Base-by-base conservation (phyloP, 1,140 invertebrate species). In the Cyclina sinensis region DNA sequence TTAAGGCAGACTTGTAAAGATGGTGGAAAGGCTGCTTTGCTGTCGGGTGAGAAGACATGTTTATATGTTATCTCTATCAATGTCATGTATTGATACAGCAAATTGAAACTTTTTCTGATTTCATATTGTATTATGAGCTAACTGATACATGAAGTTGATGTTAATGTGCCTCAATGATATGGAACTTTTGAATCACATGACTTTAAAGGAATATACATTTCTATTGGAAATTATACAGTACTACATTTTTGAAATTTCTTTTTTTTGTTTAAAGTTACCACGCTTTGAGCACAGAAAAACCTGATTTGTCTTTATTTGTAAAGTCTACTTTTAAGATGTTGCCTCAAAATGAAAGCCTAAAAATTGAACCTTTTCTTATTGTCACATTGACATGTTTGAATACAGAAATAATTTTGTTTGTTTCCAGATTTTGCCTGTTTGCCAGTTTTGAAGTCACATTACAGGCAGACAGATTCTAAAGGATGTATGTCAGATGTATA, bases 391-490 rank as follows among this genome's bases (percentile, higher is more conserved):
- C n/a, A n/a, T n/a, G n/a, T n/a, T n/a, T n/a, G n/a, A n/a, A n/a
- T n/a, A n/a, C n/a, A n/a, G n/a, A n/a, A n/a, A n/a, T n/a, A n/a
- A n/a, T n/a, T n/a, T n/a, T n/a, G n/a, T n/a, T n/a, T n/a, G n/a
- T n/a, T n/a, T n/a, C n/a, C n/a, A 70, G 65, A 70, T 9, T 35
- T 37, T 37, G 32, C 32, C 1, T 70, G 65, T n/a, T 12, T 70
- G 21, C 65, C 65, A 70, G 14, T 70, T 1, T 70, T 70, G 65
- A 70, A 35, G 35, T 70, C 65, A 70, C 32, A 70, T 70, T 30
- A 70, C 16, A 35, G 21, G 14, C 16, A n/a, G 54, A 1, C 65
- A 70, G 35, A n/a, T 16, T n/a, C 3, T 18, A 30, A 35, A 14
- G 11, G 2, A 4, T 18, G 32, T 70, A 39, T 3, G 4, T 18